Conservation (phyloP, 2,888 invertebrate species). For the Punctoribates punctum region DNA sequence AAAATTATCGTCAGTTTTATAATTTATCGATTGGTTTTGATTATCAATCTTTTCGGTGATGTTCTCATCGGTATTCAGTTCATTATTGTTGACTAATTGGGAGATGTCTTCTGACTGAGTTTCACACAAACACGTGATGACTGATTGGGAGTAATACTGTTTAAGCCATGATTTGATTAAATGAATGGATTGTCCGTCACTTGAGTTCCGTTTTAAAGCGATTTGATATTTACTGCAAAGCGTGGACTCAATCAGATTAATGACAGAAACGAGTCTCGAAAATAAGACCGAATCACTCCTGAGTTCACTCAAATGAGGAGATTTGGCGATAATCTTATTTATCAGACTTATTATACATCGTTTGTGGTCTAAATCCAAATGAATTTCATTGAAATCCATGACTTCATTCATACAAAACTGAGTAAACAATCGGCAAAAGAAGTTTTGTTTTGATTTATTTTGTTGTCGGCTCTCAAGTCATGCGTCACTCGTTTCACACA, state of each 20-base stretch:
- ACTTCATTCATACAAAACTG: not conserved
- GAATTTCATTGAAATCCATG: not conserved
- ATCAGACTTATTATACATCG: constrained; percentile 1
- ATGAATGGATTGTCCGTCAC: not conserved
- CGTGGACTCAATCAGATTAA: constrained; percentile 9
- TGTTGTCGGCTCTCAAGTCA: not conserved
- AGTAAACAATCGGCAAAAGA: not conserved
- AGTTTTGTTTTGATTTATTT: not conserved
- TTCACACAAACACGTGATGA: not conserved
- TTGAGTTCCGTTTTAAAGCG: constrained; percentile 11
- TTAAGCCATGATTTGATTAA: constrained; percentile 26
- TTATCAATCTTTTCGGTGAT: not conserved
- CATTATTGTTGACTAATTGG: not conserved
- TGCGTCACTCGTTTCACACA: not conserved
- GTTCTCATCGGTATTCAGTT: not conserved
- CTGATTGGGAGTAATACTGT: not conserved
- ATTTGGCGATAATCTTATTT: not conserved
- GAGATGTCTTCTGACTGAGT: not conserved
- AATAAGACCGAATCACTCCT: not conserved
- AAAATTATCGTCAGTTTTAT: not conserved
- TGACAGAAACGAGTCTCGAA: not conserved
- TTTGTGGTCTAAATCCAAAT: not conserved
- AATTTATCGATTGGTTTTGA: not conserved
- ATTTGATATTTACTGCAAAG: constrained; percentile 27
- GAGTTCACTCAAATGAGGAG: not conserved